Evolutionary conservation across 1,140 invertebrate species (phyloP).

Genomic region (Tetramorium parvispinum): DNA sequence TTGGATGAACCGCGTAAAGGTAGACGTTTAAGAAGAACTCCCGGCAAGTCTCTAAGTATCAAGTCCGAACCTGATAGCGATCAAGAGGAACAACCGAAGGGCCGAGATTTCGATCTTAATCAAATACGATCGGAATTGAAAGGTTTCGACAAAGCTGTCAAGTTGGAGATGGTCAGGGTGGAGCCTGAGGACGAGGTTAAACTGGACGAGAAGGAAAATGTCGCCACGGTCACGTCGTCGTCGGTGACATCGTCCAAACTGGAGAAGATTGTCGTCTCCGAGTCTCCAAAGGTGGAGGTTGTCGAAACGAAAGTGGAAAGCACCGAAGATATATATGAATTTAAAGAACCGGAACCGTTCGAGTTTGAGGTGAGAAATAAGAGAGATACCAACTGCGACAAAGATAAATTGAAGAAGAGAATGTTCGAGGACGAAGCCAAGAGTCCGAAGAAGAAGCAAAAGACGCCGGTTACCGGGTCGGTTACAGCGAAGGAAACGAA

Average conservation of each 20-base stretch:
- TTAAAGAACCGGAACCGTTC: slow-evolving; percentile 95
- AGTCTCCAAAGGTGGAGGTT: slow-evolving; percentile 74
- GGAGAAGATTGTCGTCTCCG: slow-evolving; percentile 66
- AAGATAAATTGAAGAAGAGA: slow-evolving; percentile 83
- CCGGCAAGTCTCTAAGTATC: slow-evolving; percentile 77
- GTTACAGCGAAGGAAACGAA: slow-evolving; percentile 75
- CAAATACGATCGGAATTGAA: slow-evolving; percentile 94
- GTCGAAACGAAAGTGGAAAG: slow-evolving; percentile 78
- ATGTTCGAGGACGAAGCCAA: slow-evolving; percentile 82
- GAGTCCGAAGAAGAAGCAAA: slow-evolving; percentile 83
- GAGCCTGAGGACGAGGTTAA: slow-evolving; percentile 77
- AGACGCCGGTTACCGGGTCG: slow-evolving; percentile 47
- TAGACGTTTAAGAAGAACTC: slow-evolving; percentile 76
- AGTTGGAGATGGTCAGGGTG: slow-evolving; percentile 81
- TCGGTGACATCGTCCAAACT: slow-evolving; percentile 60
- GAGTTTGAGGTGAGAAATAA: slow-evolving; percentile 90
- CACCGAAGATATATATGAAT: slow-evolving; percentile 93
- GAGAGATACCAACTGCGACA: slow-evolving; percentile 80
- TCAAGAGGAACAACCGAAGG: slow-evolving; percentile 86
- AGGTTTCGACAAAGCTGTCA: slow-evolving; percentile 89
- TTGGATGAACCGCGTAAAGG: slow-evolving; percentile 81
- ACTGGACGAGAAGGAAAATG: slow-evolving; percentile 75
- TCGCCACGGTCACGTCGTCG: neutral
- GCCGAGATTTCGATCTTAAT: slow-evolving; percentile 92
- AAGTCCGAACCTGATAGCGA: slow-evolving; percentile 83